phyloP scores from a whole-genome alignment of 2,113 vertebrate species.

The Amphilophus citrinellus region DNA sequence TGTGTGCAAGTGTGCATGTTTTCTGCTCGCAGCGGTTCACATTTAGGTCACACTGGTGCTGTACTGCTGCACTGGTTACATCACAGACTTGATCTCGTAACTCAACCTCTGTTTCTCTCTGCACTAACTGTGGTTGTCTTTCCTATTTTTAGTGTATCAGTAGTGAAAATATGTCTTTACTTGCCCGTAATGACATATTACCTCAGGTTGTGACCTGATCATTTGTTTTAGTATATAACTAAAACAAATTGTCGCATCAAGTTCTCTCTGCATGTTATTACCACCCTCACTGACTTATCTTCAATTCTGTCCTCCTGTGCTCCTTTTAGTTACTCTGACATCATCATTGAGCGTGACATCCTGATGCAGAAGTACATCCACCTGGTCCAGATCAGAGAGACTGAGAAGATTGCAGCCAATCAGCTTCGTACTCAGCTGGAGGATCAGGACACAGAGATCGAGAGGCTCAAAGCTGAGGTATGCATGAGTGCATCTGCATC shows the following conservation, averaged over 20 bases:
- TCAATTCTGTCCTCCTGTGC: neutral
- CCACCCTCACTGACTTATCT: neutral
- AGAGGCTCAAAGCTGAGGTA: slow-evolving; percentile 96
- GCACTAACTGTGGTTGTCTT: neutral
- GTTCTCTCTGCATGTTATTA: neutral
- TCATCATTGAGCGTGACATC: slow-evolving; percentile 94
- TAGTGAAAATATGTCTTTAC: neutral
- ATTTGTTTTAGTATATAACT: neutral
- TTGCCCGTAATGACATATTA: neutral
- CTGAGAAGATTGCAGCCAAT: slow-evolving; percentile 94
- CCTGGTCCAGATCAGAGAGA: slow-evolving; percentile 97
- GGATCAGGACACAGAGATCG: slow-evolving; percentile 96
- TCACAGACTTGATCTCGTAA: slow-evolving; percentile 67
- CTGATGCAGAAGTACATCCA: slow-evolving; percentile 99
- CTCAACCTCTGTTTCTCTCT: slow-evolving; percentile 31
- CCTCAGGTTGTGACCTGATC: neutral
- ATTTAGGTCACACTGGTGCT: slow-evolving; percentile 72
- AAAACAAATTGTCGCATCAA: neutral
- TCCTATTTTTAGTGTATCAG: slow-evolving; percentile 19
- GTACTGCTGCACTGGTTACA: slow-evolving; percentile 61
- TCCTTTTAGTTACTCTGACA: slow-evolving; percentile 88
- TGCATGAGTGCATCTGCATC: slow-evolving; percentile 40
- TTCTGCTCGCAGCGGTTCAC: slow-evolving; percentile 65
- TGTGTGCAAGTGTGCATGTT: neutral
- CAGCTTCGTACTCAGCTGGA: slow-evolving; percentile 96